phyloP scores from a whole-genome alignment of 2,797 vertebrate species.

The Phrynocephalus forsythii region DNA sequence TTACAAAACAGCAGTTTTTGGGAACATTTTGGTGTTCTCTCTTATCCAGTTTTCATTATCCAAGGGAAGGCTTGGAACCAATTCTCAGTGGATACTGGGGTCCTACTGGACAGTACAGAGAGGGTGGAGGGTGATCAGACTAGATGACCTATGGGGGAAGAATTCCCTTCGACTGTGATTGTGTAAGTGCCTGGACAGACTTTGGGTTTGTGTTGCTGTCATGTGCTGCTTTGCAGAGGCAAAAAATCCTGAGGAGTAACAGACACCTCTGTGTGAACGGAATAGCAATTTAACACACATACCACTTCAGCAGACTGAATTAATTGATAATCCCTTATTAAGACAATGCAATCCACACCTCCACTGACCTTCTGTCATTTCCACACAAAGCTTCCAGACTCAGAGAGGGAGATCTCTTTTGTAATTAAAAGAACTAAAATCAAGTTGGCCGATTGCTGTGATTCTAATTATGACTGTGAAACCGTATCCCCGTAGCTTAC shows the following conservation, averaged over 20 bases:
- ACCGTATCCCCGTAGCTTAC: background rate
- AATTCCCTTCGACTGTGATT: background rate
- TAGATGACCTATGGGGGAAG: background rate
- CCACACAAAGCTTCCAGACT: background rate
- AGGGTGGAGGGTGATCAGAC: no score
- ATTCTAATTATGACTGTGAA: background rate
- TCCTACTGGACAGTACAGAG: background rate
- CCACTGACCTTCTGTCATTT: background rate
- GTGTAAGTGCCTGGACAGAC: background rate
- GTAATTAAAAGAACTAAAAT: conserved; percentile 8
- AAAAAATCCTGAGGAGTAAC: background rate
- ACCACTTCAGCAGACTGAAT: background rate
- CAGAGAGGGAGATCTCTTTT: background rate
- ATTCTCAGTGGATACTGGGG: no score
- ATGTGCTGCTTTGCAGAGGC: background rate
- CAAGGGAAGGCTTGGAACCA: no score
- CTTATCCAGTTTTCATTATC: no score
- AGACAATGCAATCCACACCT: background rate
- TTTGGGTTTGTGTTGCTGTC: no score
- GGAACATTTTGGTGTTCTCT: no score
- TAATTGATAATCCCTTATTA: background rate
- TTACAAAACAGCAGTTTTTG: no score
- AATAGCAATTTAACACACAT: background rate
- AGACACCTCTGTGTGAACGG: background rate
- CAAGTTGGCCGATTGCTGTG: background rate